Evolutionary conservation across 1,140 invertebrate species (phyloP), one percentile per base, ranked within the genome.

Genomic region (Sarcophaga peregrina): DNA sequence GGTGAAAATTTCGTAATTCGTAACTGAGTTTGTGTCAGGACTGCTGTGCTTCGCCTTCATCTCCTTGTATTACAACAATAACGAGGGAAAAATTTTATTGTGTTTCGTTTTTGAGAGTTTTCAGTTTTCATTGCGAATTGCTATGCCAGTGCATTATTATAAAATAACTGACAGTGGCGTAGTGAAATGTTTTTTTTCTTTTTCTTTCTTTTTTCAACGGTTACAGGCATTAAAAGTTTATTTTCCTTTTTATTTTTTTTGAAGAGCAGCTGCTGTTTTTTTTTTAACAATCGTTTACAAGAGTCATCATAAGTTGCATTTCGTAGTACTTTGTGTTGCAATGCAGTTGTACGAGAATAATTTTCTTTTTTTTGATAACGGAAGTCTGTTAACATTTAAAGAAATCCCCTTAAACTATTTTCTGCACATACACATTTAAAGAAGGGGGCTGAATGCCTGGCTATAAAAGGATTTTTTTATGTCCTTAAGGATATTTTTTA

Each of bases 111-210:
- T 37, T 37, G 25, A 37, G n/a, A n/a, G n/a, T n/a, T n/a, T n/a
- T n/a, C n/a, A n/a, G 25, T 37, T 37, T 37, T 37, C 25, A 37
- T 37, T 37, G 4, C 25, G 25, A 37, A 15, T 58, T 13, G 13
- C 54, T 37, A 58, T 58, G 15, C n/a, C 54, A 58, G 17, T 25
- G 62, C 62, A 25, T 68, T 68, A 68, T 68, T 68, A 68, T 68
- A n/a, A 68, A 68, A 68, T 37, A 37, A 37, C 25, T 37, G 25
- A 37, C 25, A 37, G 25, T 37, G 25, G 25, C 25, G 25, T 37
- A 37, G 25, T 37, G n/a, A n/a, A n/a, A n/a, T n/a, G n/a, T n/a
- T n/a, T n/a, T n/a, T 37, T 37, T 2, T 37, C 1, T 37, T 37
- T 37, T 37, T 4, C 4, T 37, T 37, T 37, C 4, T 37, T 37